Evolutionary conservation across 2,113 vertebrate species (phyloP).

Genomic region (Tapirus terrestris): DNA sequence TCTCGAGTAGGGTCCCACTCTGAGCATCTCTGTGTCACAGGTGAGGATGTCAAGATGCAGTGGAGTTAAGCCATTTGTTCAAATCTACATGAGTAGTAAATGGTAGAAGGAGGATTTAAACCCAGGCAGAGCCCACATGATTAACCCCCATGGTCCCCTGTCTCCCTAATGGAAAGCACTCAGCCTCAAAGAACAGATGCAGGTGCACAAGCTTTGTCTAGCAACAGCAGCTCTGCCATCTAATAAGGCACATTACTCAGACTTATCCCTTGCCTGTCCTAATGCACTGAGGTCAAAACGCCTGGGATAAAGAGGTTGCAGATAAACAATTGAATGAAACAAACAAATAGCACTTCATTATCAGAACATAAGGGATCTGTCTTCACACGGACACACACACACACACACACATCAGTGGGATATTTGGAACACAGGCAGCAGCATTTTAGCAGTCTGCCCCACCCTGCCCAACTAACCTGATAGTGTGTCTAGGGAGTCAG

Average conservation of each 20-base stretch:
- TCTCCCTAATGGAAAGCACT: not conserved
- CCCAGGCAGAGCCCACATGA: not conserved
- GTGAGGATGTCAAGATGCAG: not conserved
- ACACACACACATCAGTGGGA: not conserved
- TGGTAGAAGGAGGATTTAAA: not conserved
- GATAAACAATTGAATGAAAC: not conserved
- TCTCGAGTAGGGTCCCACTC: not conserved
- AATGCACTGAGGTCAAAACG: not conserved
- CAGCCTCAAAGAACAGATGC: not conserved
- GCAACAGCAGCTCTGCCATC: too few relatives aligned
- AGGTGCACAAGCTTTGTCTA: not conserved
- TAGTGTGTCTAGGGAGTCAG: too few relatives aligned
- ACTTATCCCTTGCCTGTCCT: not conserved
- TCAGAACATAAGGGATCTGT: not conserved
- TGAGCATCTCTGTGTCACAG: not conserved
- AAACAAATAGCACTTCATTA: not conserved
- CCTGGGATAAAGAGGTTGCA: not conserved
- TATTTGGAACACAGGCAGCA: not conserved
- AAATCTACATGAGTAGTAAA: not conserved
- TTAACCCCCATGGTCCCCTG: not conserved
- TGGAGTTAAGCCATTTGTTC: not conserved
- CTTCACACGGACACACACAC: not conserved
- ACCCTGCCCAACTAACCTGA: too few relatives aligned
- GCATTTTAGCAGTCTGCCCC: not conserved
- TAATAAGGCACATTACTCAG: too few relatives aligned